These are phyloP conservation scores for Trachythela sp. DNA, from an alignment of 64 coral and sea anemone genomes.

Conservation along the genomic window DNA sequence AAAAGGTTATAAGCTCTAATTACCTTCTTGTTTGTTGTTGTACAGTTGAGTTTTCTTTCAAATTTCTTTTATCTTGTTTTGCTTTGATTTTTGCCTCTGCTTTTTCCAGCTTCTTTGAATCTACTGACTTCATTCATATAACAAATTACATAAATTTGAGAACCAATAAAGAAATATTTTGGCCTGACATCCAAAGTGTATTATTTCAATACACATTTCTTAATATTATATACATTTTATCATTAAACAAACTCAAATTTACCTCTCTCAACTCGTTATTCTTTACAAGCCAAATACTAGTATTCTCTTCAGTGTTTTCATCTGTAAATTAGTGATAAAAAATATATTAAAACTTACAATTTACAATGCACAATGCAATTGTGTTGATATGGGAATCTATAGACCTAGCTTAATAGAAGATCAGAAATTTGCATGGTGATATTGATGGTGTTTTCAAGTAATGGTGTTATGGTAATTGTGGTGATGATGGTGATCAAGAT, in stretches of 20 bases:
- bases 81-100: constrained; percentile 83
- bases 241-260: neutral
- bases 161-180: too few species aligned
- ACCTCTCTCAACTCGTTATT: constrained; percentile 8
- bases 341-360: neutral
- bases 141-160: neutral
- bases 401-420: too few species aligned
- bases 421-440: too few species aligned
- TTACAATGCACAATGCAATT: too few species aligned
- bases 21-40: constrained; percentile 21
- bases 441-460: too few species aligned
- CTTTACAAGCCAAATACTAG: constrained; percentile 67
- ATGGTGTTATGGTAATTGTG: too few species aligned
- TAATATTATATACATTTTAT: neutral
- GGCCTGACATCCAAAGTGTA: neutral
- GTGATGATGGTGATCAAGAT: too few species aligned
- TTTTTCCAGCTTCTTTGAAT: constrained; percentile 67
- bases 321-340: neutral
- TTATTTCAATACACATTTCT: neutral
- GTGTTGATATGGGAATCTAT: too few species aligned
- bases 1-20: neutral
- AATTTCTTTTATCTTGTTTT: constrained; percentile 62
- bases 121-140: constrained; percentile 42
- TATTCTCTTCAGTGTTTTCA: neutral
- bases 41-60: constrained; percentile 48